Conservation (phyloP, 2,797 vertebrate genomes). For the Acanthornis magna region DNA sequence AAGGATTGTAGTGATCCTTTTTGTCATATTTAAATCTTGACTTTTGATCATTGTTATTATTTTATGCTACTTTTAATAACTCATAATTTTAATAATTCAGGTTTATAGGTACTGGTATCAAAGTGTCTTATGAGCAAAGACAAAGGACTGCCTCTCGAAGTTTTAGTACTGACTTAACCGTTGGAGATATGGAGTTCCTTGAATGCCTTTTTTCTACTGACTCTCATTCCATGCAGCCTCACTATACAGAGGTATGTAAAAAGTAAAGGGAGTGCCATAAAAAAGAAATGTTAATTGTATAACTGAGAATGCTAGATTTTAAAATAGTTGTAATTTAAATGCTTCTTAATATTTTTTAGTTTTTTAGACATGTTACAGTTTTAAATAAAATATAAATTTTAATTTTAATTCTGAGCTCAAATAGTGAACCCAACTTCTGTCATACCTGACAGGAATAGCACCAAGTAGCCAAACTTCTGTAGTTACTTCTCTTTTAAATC, state of each 20-base stretch:
- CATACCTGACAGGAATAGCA: not conserved
- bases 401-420: not conserved
- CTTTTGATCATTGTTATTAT: not conserved
- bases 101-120: constrained; percentile 89
- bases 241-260: constrained; percentile 91
- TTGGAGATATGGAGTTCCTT: constrained; percentile 88
- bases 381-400: not conserved
- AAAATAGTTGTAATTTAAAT: not conserved
- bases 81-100: constrained; percentile 70
- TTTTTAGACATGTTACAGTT: not conserved
- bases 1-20: not conserved
- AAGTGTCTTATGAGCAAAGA: constrained; percentile 91
- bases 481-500: not conserved
- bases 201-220: constrained; percentile 95
- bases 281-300: not conserved
- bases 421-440: not conserved
- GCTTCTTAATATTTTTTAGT: not conserved
- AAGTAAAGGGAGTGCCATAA: not conserved
- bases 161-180: constrained; percentile 87
- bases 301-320: not conserved
- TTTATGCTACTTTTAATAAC: not conserved
- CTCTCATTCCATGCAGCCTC: constrained; percentile 75
- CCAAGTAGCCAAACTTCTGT: not conserved
- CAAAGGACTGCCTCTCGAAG: constrained; percentile 84
- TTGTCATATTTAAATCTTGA: not conserved